Conservation (phyloP, 2,113 vertebrate species). For the Xiphophorus hellerii region DNA sequence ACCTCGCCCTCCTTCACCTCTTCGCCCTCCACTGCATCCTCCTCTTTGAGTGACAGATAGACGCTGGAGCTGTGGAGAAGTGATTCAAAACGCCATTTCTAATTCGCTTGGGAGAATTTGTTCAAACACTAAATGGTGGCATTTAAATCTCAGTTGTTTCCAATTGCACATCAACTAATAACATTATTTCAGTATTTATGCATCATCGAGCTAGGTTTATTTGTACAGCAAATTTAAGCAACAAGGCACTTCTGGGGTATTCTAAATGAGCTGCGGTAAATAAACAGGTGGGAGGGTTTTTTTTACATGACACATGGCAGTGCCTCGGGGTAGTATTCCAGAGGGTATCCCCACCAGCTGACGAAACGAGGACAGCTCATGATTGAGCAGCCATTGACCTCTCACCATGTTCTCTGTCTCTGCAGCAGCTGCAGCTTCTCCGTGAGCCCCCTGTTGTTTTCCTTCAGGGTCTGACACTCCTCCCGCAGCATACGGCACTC, state of each 20-base stretch:
- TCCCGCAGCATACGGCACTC: constrained; percentile 82
- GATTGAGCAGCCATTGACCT: constrained; percentile 57
- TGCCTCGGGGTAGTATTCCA: constrained; percentile 9
- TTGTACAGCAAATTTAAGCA: too few relatives aligned
- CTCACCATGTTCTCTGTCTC: constrained; percentile 78
- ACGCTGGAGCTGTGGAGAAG: constrained; percentile 71
- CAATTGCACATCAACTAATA: not conserved
- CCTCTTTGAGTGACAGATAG: constrained; percentile 77
- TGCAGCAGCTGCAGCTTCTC: constrained; percentile 84
- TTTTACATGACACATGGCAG: constrained; percentile 23
- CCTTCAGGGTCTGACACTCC: constrained; percentile 84
- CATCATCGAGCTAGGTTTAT: not conserved
- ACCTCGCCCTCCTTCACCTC: constrained; percentile 47
- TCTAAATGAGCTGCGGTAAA: constrained; percentile 8
- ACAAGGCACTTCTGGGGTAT: not conserved
- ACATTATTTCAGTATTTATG: not conserved
- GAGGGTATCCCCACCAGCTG: constrained; percentile 42
- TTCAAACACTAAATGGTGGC: not conserved
- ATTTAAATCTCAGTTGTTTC: not conserved
- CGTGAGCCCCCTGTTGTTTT: constrained; percentile 85
- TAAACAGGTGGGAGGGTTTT: constrained; percentile 52
- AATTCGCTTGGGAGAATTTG: not conserved
- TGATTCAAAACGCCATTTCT: not conserved
- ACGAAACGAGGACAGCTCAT: constrained; percentile 42
- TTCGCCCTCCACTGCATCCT: constrained; percentile 52